Percentiles rank a stretch among this genome's conserved stretches.
phyloP scores from a whole-genome alignment of 1,140 invertebrate genomes.

The Semibalanus balanoides region DNA sequence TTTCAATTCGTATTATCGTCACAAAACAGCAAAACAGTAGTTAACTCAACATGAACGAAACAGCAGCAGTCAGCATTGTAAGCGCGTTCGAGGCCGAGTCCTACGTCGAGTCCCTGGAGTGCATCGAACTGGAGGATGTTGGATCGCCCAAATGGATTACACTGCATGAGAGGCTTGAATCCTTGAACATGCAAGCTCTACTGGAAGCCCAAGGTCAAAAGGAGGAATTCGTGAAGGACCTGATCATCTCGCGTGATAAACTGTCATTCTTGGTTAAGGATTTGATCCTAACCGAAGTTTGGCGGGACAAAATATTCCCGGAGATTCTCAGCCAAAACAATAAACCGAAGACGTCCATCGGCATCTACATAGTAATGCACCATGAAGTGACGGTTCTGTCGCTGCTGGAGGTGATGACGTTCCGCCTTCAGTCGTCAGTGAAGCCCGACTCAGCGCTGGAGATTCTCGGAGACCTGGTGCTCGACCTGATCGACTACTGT shows the following conservation, averaged over 20 bases:
- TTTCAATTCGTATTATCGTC: no score
- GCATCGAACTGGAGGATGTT: background rate
- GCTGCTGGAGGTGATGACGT: background rate
- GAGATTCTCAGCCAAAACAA: background rate
- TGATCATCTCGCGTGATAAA: background rate
- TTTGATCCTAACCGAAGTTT: background rate
- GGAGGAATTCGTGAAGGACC: background rate
- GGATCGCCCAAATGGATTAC: background rate
- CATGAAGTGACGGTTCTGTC: background rate
- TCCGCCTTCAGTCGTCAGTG: background rate
- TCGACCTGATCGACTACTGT: constrained; percentile 60
- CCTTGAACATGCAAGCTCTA: background rate
- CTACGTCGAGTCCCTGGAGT: background rate
- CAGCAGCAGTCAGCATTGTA: background rate
- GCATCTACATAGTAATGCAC: background rate
- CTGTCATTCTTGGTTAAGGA: background rate
- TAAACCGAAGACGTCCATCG: background rate
- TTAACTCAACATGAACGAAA: background rate
- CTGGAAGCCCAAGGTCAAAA: background rate
- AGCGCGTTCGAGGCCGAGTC: background rate
- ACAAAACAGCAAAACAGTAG: no score
- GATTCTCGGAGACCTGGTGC: constrained; percentile 46
- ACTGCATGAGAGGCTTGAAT: background rate
- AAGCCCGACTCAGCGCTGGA: constrained; percentile 25
- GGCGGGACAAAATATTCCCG: background rate